phyloP scores from a whole-genome alignment of 2,888 invertebrate species.

The Lepidocyrtoides sp. region DNA sequence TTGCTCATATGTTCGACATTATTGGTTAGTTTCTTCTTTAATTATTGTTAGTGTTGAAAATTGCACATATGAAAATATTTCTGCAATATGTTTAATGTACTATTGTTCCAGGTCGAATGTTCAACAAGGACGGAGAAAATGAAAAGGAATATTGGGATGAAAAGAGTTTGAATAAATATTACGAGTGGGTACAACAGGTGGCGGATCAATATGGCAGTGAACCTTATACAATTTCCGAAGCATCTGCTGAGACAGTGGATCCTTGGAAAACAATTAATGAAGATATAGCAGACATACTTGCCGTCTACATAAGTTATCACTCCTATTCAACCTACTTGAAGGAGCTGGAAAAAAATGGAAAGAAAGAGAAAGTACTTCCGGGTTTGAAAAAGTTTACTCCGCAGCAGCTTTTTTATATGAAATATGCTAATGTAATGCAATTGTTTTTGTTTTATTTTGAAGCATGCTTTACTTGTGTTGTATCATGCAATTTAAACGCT shows the following conservation, averaged over 20 bases:
- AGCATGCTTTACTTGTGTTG: too few relatives aligned
- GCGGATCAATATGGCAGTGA: conserved; percentile 42
- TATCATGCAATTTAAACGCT: too few relatives aligned
- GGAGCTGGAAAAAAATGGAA: conserved; percentile 27
- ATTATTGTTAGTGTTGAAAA: too few relatives aligned
- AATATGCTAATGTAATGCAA: conserved; percentile 74
- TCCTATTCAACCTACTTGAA: conserved; percentile 49
- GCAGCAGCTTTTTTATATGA: conserved; percentile 68
- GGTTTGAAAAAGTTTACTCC: conserved; percentile 59
- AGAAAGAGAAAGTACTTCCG: conserved; percentile 61
- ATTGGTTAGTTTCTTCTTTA: not conserved
- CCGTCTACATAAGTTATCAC: conserved; percentile 39
- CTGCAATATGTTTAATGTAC: too few relatives aligned
- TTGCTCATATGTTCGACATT: conserved; percentile 54
- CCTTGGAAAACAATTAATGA: conserved; percentile 55
- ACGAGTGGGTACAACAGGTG: conserved; percentile 53
- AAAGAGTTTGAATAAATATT: conserved; percentile 42
- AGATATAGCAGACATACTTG: conserved; percentile 64
- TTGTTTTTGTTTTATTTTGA: too few relatives aligned
- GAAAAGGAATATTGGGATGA: conserved; percentile 63
- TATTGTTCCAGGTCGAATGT: conserved; percentile 46
- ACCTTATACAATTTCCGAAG: conserved; percentile 44
- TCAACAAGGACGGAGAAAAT: conserved; percentile 54
- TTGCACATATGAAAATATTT: not conserved
- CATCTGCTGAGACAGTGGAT: conserved; percentile 35